Evolutionary conservation across 2,797 vertebrate species (phyloP).

Genomic region (Smutsia temminckii): DNA sequence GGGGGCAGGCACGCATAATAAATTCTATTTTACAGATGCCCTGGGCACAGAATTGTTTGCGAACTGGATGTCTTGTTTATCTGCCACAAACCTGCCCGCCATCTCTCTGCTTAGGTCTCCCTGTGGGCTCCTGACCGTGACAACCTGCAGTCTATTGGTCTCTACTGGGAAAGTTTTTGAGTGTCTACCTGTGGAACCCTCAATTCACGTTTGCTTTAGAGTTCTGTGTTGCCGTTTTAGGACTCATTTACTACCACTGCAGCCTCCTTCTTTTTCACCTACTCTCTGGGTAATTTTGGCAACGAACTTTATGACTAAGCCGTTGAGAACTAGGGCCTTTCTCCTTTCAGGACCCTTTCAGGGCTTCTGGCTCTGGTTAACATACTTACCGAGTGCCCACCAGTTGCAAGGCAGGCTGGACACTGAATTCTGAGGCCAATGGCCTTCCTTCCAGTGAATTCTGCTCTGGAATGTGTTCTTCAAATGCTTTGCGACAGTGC

Average conservation of each 20-base stretch:
- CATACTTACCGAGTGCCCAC: neutral
- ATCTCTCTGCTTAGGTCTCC: neutral
- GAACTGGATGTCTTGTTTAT: neutral
- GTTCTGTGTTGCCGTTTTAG: neutral
- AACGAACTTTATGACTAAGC: neutral
- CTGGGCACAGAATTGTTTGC: neutral
- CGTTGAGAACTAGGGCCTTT: neutral
- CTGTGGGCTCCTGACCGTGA: neutral
- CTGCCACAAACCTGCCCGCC: neutral
- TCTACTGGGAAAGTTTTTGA: neutral
- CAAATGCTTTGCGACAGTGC: slow-evolving; percentile 21
- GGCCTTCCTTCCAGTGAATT: slow-evolving; percentile 10
- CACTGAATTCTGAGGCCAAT: neutral
- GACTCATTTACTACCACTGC: neutral
- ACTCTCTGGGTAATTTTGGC: neutral
- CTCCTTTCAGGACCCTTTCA: neutral
- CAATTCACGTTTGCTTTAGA: neutral
- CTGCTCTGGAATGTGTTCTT: slow-evolving; percentile 53
- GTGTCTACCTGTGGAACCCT: neutral
- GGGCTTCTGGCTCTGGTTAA: neutral
- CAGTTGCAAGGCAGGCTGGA: neutral
- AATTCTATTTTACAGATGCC: neutral
- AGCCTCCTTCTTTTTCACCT: neutral
- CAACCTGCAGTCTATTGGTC: neutral
- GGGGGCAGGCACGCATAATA: neutral